phyloP scores from a whole-genome alignment of 2,113 vertebrate species.

The Orthonyx spaldingii region DNA sequence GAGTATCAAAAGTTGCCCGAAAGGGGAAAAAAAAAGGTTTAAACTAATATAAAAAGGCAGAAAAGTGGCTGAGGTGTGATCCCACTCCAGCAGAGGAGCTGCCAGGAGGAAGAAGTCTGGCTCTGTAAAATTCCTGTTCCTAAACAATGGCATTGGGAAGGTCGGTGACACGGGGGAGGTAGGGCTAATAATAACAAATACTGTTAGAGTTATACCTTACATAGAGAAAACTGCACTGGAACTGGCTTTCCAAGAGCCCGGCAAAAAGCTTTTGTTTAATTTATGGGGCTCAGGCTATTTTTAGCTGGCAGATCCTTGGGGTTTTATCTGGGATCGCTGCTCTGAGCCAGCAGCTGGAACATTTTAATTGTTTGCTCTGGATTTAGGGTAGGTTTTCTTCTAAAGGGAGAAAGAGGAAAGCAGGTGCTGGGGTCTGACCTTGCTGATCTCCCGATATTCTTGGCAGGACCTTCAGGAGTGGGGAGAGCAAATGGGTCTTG shows the following conservation, averaged over 20 bases:
- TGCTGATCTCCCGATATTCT: accelerated
- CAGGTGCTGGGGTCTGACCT: neutral
- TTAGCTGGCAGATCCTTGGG: slow-evolving; percentile 63
- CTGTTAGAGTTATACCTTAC: neutral
- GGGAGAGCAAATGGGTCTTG: neutral
- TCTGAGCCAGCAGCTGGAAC: slow-evolving; percentile 29
- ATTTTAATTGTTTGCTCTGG: slow-evolving; percentile 26
- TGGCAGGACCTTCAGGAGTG: accelerated
- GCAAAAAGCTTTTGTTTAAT: slow-evolving; percentile 65
- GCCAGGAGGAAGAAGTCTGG: neutral
- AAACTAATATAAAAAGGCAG: neutral
- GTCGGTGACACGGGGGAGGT: neutral
- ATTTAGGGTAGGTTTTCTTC: neutral
- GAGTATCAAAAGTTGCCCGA: neutral
- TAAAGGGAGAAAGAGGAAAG: neutral
- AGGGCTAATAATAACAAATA: slow-evolving; percentile 26
- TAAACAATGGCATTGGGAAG: neutral
- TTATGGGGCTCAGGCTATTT: slow-evolving; percentile 68
- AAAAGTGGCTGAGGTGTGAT: neutral
- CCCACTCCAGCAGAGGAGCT: neutral
- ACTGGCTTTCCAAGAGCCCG: slow-evolving; percentile 13
- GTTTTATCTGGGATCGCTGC: slow-evolving; percentile 22
- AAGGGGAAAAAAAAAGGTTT: neutral
- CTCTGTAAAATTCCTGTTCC: neutral
- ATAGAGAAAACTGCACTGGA: slow-evolving; percentile 4